phyloP scores from a whole-genome alignment of 2,888 invertebrate genomes.

The Argyresthia goedartella region DNA sequence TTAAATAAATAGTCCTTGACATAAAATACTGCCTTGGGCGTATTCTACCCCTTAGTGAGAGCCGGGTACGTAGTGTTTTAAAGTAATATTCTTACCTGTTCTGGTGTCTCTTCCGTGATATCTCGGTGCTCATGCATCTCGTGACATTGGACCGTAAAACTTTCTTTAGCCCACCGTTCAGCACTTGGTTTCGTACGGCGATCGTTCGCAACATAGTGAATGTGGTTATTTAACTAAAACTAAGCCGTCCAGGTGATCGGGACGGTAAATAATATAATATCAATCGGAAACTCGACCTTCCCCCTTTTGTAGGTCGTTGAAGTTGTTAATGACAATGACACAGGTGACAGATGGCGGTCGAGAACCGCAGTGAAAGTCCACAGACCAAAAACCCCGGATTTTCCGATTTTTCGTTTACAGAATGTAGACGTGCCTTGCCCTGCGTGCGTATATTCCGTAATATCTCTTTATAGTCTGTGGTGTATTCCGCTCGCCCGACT shows the following conservation, averaged over 20 bases:
- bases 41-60: too few species aligned
- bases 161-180: slow-evolving; percentile 74
- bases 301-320: slow-evolving; percentile 55
- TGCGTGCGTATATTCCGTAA: too few species aligned
- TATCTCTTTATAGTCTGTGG: too few species aligned
- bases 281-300: slow-evolving; percentile 56
- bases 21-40: neutral
- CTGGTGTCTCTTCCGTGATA: slow-evolving; percentile 71
- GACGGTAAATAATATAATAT: slow-evolving; percentile 40
- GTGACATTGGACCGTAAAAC: slow-evolving; percentile 68
- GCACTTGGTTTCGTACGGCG: slow-evolving; percentile 75
- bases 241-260: slow-evolving; percentile 50
- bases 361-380: too few species aligned
- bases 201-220: slow-evolving; percentile 83
- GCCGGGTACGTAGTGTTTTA: too few species aligned
- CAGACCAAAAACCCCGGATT: too few species aligned
- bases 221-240: slow-evolving; percentile 28
- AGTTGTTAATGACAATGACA: slow-evolving; percentile 10
- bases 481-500: too few species aligned
- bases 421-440: too few species aligned
- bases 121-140: slow-evolving; percentile 73
- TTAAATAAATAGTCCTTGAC: neutral
- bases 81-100: slow-evolving; percentile 62
- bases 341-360: neutral
- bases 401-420: too few species aligned